A percentile compares a stretch with the other conserved stretches of the same genome.
These are phyloP conservation scores for Lagopus muta DNA, from an alignment of 2,113 vertebrate species.

Conservation along the genomic window DNA sequence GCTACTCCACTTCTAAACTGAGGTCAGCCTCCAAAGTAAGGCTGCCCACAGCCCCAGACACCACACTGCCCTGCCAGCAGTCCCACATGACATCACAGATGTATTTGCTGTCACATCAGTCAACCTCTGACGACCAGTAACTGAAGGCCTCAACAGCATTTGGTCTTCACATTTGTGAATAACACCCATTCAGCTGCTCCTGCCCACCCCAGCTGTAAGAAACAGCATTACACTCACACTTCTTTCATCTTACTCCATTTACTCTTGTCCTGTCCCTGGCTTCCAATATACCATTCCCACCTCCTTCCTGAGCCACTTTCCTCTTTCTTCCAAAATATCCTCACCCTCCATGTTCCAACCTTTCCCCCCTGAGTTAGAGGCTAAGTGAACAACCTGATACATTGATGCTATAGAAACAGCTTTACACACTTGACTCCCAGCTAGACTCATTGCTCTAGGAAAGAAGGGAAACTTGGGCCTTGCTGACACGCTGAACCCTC, in stretches of 20 bases:
- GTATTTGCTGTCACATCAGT: not conserved
- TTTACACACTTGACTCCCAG: not conserved
- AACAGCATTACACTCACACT: not conserved
- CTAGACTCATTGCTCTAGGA: not conserved
- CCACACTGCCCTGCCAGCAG: not conserved
- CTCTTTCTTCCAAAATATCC: not conserved
- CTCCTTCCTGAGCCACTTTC: not conserved
- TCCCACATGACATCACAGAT: not conserved
- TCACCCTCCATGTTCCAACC: not conserved
- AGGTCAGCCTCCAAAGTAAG: not conserved
- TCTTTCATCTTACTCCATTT: not conserved
- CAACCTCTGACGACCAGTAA: not conserved
- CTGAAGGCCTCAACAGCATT: not conserved
- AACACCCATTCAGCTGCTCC: not conserved
- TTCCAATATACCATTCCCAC: not conserved
- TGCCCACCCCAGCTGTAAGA: not conserved
- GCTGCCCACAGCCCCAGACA: not conserved
- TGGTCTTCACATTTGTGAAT: not conserved
- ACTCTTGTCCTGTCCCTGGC: not conserved
- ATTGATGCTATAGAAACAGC: not conserved
- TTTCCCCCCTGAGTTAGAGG: not conserved
- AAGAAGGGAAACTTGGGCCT: constrained; percentile 32
- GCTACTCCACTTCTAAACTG: fast-evolving
- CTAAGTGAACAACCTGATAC: not conserved
- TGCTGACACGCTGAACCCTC: constrained; percentile 23